These are phyloP conservation scores for Chionomys nivalis DNA, from an alignment of 2,113 vertebrate genomes.

Conservation along the genomic window DNA sequence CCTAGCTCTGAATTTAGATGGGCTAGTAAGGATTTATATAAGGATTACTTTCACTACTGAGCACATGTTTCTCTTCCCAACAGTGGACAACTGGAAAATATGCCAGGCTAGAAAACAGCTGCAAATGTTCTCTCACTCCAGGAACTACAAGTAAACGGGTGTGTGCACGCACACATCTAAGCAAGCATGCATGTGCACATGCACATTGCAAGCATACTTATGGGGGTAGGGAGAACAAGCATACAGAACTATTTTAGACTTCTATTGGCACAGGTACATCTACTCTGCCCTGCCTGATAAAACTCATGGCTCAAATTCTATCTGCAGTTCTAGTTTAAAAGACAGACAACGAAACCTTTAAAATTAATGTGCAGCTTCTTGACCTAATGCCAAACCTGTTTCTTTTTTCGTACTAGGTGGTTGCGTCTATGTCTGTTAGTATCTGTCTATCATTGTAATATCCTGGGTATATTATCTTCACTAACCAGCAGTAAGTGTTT, in stretches of 20 bases:
- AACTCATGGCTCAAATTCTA: constrained; percentile 48
- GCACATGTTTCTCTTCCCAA: background rate
- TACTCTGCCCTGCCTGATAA: constrained; percentile 23
- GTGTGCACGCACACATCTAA: background rate
- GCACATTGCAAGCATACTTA: background rate
- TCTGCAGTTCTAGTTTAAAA: constrained; percentile 47
- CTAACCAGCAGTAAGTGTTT: background rate
- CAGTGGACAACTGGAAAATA: constrained; percentile 11
- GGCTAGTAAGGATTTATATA: background rate
- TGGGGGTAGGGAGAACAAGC: background rate
- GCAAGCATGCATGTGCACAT: background rate
- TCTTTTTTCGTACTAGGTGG: background rate
- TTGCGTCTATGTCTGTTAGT: background rate
- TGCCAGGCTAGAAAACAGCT: constrained; percentile 38
- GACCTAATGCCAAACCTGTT: background rate
- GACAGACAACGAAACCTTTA: constrained; percentile 11
- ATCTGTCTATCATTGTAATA: background rate
- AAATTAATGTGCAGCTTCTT: background rate
- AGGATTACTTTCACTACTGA: background rate
- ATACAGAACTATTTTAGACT: constrained; percentile 39
- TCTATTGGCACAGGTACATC: background rate
- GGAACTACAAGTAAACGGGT: constrained; percentile 32
- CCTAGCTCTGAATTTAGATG: constrained; percentile 40
- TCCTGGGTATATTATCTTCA: background rate
- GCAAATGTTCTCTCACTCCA: constrained; percentile 9